Conservation (phyloP, 1,140 invertebrate genomes). For the Zeugodacus cucurbitae region DNA sequence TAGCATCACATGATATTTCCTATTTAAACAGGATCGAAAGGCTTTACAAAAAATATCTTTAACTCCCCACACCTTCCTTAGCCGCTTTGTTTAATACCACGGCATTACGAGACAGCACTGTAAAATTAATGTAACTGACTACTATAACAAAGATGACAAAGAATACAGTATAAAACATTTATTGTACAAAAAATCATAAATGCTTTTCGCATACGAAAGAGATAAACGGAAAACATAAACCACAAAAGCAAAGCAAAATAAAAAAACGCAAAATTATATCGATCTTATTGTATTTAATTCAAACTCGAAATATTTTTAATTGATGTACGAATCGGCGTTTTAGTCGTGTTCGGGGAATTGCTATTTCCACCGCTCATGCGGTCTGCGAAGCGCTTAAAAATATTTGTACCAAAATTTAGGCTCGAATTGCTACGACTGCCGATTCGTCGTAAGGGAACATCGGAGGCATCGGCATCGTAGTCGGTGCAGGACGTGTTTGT, state of each 20-base stretch:
- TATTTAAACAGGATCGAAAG: too few species aligned
- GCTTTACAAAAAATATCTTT: conserved; percentile 46
- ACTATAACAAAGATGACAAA: conserved; percentile 32
- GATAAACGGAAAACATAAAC: not conserved
- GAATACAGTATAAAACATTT: conserved; percentile 6
- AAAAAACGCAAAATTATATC: not conserved
- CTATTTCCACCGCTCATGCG: conserved; percentile 50
- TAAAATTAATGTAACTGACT: conserved; percentile 50
- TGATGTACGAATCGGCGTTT: conserved; percentile 6
- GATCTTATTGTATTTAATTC: not conserved
- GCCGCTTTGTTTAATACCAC: not conserved
- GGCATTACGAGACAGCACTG: not conserved
- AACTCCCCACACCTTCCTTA: not conserved
- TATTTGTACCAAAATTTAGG: conserved; percentile 58
- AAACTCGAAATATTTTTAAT: not conserved
- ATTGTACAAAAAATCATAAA: conserved; percentile 48
- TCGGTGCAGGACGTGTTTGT: not conserved
- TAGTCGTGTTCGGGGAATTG: conserved; percentile 43
- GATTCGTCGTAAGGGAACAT: conserved; percentile 10
- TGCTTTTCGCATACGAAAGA: conserved; percentile 2
- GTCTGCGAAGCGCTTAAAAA: conserved; percentile 63
- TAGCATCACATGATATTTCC: too few species aligned
- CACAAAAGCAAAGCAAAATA: conserved; percentile 19
- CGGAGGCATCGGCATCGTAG: not conserved
- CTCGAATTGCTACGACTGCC: conserved; percentile 44